phyloP scores from a whole-genome alignment of 35 echinoderm and acorn worm species.

The Acanthaster planci region DNA sequence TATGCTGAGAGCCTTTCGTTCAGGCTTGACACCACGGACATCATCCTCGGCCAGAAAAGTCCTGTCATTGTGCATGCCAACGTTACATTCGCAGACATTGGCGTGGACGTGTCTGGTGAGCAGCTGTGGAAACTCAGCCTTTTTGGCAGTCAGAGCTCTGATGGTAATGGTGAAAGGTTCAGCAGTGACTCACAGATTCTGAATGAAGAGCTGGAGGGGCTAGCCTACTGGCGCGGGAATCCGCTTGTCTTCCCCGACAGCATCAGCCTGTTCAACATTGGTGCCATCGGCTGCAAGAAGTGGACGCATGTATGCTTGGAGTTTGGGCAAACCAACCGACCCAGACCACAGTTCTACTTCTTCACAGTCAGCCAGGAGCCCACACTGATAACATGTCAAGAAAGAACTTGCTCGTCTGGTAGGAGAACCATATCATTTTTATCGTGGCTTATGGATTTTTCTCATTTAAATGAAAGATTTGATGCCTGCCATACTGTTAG shows the following conservation, averaged over 20 bases:
- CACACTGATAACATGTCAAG: conserved; percentile 73
- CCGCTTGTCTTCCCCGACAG: conserved; percentile 45
- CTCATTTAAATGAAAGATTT: too few relatives aligned
- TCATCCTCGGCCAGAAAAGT: conserved; percentile 71
- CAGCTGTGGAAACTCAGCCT: conserved; percentile 68
- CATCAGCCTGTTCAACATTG: conserved; percentile 66
- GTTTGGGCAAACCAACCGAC: conserved; percentile 59
- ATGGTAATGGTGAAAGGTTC: conserved; percentile 63
- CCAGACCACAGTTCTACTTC: conserved; percentile 64
- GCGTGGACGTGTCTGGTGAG: conserved; percentile 40
- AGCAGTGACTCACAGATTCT: conserved; percentile 59
- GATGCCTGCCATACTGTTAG: too few relatives aligned
- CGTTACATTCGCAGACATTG: conserved; percentile 53
- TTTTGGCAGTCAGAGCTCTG: conserved; percentile 65
- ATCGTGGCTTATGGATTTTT: too few relatives aligned
- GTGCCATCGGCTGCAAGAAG: conserved; percentile 66
- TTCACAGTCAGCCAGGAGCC: conserved; percentile 36
- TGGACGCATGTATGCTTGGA: conserved; percentile 70
- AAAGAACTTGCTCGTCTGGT: conserved; percentile 70
- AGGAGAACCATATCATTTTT: conserved; percentile 8
- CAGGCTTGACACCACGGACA: conserved; percentile 35
- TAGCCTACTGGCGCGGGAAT: conserved; percentile 16
- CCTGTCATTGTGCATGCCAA: conserved; percentile 53
- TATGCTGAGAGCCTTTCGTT: conserved; percentile 63
- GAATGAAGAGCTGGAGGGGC: conserved; percentile 20